Conservation (phyloP, 2,888 invertebrate species). For the Junonia oenone region DNA sequence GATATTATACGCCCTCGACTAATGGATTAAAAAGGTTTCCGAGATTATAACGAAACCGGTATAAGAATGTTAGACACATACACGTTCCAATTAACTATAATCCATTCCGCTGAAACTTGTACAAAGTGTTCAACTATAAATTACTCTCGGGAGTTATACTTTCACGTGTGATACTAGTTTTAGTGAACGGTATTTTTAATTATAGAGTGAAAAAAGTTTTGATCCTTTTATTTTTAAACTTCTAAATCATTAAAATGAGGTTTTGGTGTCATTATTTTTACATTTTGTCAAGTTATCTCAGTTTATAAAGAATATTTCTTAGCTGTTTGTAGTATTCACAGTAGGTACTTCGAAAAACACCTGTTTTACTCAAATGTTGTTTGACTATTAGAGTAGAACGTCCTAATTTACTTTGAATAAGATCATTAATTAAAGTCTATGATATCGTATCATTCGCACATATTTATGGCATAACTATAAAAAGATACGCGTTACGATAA, state of each 20-base stretch:
- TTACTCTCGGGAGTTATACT: background rate
- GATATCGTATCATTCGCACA: background rate
- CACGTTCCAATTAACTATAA: background rate
- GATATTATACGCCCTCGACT: slow-evolving; percentile 9
- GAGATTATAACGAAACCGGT: slow-evolving; percentile 6
- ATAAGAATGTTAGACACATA: background rate
- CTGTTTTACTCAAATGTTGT: background rate
- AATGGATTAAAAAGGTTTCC: slow-evolving; percentile 14
- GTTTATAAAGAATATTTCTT: too few relatives aligned
- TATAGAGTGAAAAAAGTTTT: too few relatives aligned
- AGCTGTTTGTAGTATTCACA: too few relatives aligned
- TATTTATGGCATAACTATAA: slow-evolving; percentile 15
- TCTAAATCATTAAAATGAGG: too few relatives aligned
- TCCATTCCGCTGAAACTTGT: background rate
- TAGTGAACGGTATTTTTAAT: too few relatives aligned
- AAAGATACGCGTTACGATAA: slow-evolving; percentile 25
- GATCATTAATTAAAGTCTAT: background rate
- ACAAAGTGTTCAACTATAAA: background rate
- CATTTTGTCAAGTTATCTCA: too few relatives aligned
- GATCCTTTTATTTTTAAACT: too few relatives aligned
- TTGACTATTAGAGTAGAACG: background rate
- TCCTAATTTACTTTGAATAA: background rate
- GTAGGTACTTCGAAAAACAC: background rate
- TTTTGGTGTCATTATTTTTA: too few relatives aligned
- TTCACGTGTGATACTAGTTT: too few relatives aligned